Percentiles rank a stretch among this genome's conserved stretches.
Evolutionary conservation across 1,140 invertebrate genomes (phyloP).

Genomic region (Ostrea edulis): DNA sequence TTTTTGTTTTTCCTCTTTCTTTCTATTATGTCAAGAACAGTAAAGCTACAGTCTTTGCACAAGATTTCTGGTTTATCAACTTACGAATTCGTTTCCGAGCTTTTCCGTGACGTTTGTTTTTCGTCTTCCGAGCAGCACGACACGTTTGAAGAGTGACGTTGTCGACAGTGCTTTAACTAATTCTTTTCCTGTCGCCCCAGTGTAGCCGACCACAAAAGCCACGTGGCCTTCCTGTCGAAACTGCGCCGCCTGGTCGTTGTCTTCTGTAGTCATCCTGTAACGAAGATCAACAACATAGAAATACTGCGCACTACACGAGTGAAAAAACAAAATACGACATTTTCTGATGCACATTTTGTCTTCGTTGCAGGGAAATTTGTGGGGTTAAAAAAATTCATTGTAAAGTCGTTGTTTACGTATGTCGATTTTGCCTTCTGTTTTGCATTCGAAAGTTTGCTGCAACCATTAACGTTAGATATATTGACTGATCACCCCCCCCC

Average conservation of each 20-base stretch:
- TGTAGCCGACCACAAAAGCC: constrained; percentile 80
- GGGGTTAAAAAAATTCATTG: too few relatives aligned
- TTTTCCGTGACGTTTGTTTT: constrained; percentile 64
- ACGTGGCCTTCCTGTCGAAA: background rate
- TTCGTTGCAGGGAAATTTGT: too few relatives aligned
- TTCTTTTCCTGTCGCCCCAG: constrained; percentile 80
- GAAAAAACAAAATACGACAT: too few relatives aligned
- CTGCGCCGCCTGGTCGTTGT: background rate
- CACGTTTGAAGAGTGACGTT: constrained; percentile 76
- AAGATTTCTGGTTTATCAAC: constrained; percentile 20
- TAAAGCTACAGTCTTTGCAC: too few relatives aligned
- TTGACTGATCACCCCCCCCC: too few relatives aligned
- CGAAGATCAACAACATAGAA: too few relatives aligned
- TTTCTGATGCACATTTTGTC: too few relatives aligned
- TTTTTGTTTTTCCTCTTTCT: background rate
- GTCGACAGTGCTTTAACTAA: constrained; percentile 78
- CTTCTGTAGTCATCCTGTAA: constrained; percentile 46
- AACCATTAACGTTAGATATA: too few relatives aligned
- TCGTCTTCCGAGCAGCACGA: constrained; percentile 80
- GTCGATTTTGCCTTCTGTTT: too few relatives aligned
- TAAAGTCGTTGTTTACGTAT: too few relatives aligned
- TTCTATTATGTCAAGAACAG: background rate
- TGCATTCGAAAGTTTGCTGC: too few relatives aligned
- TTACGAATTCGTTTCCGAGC: constrained; percentile 69
- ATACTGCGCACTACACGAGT: too few relatives aligned